These are phyloP conservation scores for Pantelozetes paolii DNA, from an alignment of 2,888 invertebrate species.

Conservation along the genomic window DNA sequence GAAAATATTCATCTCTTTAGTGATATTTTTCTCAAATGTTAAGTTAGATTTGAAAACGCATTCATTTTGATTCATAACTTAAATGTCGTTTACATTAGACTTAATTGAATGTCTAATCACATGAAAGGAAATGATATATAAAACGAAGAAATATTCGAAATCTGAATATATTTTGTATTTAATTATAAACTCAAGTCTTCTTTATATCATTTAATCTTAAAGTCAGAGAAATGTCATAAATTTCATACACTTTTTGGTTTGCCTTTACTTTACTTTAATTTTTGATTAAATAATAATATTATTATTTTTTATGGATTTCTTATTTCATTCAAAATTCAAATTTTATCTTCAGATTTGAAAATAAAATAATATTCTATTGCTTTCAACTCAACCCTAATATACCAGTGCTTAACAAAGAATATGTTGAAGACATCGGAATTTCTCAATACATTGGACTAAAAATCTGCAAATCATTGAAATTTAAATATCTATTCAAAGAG, in stretches of 20 bases:
- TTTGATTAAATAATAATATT: not conserved
- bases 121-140: slow-evolving; percentile 16
- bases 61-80: too few species aligned
- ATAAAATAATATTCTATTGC: not conserved
- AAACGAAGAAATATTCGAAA: not conserved
- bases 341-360: slow-evolving; percentile 1
- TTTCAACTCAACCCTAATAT: not conserved
- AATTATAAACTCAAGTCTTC: not conserved
- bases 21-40: slow-evolving; percentile 11
- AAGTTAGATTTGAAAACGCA: not conserved
- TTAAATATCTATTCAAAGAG: too few species aligned
- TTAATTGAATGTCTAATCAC: slow-evolving; percentile 34
- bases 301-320: not conserved
- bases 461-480: too few species aligned
- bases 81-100: slow-evolving; percentile 27
- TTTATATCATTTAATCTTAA: not conserved
- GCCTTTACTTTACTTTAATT: not conserved
- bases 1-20: not conserved
- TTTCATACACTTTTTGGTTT: not conserved
- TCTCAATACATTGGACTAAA: too few species aligned
- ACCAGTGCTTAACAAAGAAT: not conserved
- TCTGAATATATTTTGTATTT: slow-evolving; percentile 16
- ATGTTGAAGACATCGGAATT: too few species aligned
- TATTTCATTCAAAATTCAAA: not conserved
- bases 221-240: slow-evolving; percentile 18